phyloP scores from a whole-genome alignment of 2,888 invertebrate species.

The Sinodicranocentrus sp. region DNA sequence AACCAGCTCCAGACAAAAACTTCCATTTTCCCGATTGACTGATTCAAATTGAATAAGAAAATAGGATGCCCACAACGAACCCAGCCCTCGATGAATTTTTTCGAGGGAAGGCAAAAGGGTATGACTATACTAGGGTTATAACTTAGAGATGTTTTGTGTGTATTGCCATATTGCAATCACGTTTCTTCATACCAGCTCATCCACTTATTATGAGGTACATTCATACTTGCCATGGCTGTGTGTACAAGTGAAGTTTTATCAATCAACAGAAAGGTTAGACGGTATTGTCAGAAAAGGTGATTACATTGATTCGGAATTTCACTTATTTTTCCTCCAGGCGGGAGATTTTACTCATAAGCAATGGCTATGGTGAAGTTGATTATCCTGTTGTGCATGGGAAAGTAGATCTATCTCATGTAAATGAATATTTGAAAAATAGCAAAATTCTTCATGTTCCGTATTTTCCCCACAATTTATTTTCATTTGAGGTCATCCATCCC shows the following conservation, averaged over 20 bases:
- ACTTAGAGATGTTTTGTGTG: not conserved
- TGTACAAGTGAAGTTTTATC: constrained; percentile 48
- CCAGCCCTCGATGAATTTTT: too few species aligned
- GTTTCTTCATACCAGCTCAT: constrained; percentile 15
- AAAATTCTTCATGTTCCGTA: too few species aligned
- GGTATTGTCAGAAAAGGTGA: not conserved
- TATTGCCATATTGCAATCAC: not conserved
- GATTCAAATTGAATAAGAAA: constrained; percentile 68
- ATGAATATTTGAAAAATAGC: too few species aligned
- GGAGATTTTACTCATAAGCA: too few species aligned
- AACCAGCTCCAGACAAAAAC: constrained; percentile 50
- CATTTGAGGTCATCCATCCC: too few species aligned
- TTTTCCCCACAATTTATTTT: too few species aligned
- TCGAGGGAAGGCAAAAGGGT: not conserved
- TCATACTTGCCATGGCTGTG: not conserved
- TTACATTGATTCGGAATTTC: constrained; percentile 30
- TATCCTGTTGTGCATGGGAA: too few species aligned
- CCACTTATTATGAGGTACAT: constrained; percentile 39
- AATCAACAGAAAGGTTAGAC: constrained; percentile 10
- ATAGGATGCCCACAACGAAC: constrained; percentile 45
- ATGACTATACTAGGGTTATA: not conserved
- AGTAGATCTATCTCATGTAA: too few species aligned
- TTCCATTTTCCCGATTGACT: constrained; percentile 69
- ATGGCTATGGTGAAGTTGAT: too few species aligned
- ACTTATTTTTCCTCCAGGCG: not conserved